Percentiles rank a stretch among this genome's conserved stretches.
phyloP scores from a whole-genome alignment of 2,797 vertebrate species.

The Peromyscus attwateri region DNA sequence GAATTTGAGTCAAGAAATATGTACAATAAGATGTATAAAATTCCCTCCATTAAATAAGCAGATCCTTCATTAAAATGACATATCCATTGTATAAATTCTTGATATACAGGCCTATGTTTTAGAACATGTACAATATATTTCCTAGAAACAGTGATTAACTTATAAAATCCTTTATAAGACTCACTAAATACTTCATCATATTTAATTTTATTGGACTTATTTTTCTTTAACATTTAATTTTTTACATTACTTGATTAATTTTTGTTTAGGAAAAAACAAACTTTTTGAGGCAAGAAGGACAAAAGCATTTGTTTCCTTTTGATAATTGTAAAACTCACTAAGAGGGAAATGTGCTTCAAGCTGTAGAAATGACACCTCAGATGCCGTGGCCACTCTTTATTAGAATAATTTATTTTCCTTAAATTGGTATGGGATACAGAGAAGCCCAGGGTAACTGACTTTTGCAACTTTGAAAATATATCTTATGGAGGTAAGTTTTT shows the following conservation, averaged over 20 bases:
- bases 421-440: neutral
- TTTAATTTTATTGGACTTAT: slow-evolving; percentile 29
- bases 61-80: neutral
- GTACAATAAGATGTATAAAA: neutral
- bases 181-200: neutral
- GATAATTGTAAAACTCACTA: neutral
- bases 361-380: neutral
- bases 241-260: neutral
- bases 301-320: neutral
- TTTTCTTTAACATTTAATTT: neutral
- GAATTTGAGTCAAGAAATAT: slow-evolving; percentile 30
- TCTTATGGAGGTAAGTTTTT: neutral
- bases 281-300: neutral
- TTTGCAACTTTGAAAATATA: neutral
- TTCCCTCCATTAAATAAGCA: slow-evolving; percentile 3
- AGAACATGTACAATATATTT: neutral
- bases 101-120: neutral
- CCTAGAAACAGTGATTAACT: slow-evolving; percentile 29
- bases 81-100: neutral
- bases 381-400: neutral
- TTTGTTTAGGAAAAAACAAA: neutral
- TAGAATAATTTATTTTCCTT: neutral
- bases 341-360: neutral
- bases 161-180: neutral
- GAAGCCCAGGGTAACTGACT: neutral